A percentile compares a stretch with the other conserved stretches of the same genome.
Evolutionary conservation across 2,888 invertebrate species (phyloP).

Genomic region (Meta bourneti): DNA sequence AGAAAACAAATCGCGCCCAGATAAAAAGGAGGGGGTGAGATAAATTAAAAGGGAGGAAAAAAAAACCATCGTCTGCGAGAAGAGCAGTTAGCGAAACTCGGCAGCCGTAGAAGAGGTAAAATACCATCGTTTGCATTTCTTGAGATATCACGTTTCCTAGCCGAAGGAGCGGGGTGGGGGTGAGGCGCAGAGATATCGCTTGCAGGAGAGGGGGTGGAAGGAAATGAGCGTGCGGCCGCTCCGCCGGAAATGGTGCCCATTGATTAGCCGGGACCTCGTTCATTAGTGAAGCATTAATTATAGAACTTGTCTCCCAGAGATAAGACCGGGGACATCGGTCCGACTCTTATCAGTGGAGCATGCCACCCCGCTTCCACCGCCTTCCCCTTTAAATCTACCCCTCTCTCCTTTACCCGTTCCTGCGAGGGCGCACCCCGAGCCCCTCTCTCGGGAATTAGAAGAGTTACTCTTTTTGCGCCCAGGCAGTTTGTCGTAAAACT

Average conservation of each 20-base stretch:
- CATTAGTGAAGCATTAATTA: conserved; percentile 76
- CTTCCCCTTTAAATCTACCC: background rate
- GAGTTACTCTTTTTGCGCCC: no score
- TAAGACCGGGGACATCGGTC: conserved; percentile 73
- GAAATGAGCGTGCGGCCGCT: conserved; percentile 45
- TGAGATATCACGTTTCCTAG: conserved; percentile 68
- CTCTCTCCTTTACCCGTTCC: conserved; percentile 5
- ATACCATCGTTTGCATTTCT: conserved; percentile 67
- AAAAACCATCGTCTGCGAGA: conserved; percentile 28
- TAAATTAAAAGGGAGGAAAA: conserved; percentile 31
- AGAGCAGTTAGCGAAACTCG: conserved; percentile 47
- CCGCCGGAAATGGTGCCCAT: conserved; percentile 74
- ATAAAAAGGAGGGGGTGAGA: conserved; percentile 15
- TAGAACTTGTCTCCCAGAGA: conserved; percentile 74
- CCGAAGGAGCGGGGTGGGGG: background rate
- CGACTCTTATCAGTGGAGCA: conserved; percentile 55
- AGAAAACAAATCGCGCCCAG: conserved; percentile 41
- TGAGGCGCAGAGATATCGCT: conserved; percentile 27
- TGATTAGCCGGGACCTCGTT: conserved; percentile 74
- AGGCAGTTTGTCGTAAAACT: no score
- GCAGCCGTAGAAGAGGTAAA: background rate
- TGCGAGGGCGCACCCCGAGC: no score
- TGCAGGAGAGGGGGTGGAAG: conserved; percentile 28
- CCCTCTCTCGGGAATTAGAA: no score
- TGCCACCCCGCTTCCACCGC: conserved; percentile 14